Conservation (phyloP, 2,797 vertebrate species). For the Neosilurus mollespiculum region DNA sequence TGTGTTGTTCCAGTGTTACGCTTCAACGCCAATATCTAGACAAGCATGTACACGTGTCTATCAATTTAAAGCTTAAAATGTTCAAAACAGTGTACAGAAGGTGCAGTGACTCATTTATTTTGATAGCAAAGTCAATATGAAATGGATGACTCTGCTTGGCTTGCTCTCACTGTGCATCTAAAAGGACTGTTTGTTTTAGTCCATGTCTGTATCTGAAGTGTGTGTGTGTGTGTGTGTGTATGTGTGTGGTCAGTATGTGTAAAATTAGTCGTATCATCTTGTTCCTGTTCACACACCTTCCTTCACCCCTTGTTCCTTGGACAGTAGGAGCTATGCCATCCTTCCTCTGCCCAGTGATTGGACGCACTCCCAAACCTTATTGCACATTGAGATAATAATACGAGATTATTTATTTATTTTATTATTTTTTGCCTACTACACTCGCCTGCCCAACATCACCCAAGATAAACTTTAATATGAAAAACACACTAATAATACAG, state of each 20-base stretch:
- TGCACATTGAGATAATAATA: constrained; percentile 47
- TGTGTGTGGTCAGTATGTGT: neutral
- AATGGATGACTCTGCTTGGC: too few relatives aligned
- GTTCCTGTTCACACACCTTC: constrained; percentile 21
- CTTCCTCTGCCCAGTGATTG: constrained; percentile 53
- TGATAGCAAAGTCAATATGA: neutral
- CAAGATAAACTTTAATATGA: constrained; percentile 5
- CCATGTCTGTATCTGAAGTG: neutral
- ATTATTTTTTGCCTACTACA: constrained; percentile 19
- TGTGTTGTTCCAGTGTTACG: neutral
- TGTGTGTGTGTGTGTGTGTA: neutral
- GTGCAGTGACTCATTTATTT: constrained; percentile 8
- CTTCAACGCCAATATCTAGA: neutral
- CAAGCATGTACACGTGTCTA: neutral
- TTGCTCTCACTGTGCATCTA: neutral
- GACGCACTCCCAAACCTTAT: constrained; percentile 49
- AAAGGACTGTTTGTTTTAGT: neutral
- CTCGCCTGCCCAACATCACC: constrained; percentile 13
- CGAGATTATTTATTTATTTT: neutral
- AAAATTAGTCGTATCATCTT: constrained; percentile 14
- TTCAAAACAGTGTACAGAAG: neutral
- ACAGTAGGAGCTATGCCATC: constrained; percentile 7
- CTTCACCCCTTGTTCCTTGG: constrained; percentile 31
- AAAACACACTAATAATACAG: constrained; percentile 17
- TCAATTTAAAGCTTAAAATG: neutral